These are phyloP conservation scores for Cyclina sinensis DNA, from an alignment of 1,140 invertebrate species.

Conservation along the genomic window DNA sequence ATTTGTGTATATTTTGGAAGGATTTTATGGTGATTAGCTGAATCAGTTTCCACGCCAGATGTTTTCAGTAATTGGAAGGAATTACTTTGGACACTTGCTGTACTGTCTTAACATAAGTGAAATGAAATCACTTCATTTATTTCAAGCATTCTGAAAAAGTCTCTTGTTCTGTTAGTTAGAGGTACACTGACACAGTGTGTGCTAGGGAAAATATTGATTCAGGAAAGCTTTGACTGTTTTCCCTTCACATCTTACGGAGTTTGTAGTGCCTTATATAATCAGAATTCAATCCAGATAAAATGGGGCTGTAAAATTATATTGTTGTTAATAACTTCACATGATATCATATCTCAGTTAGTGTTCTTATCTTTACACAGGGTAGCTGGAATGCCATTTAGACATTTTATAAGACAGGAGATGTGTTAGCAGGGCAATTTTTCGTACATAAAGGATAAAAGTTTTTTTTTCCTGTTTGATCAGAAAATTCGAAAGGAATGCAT, in stretches of 20 bases:
- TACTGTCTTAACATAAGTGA: not conserved
- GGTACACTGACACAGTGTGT: not conserved
- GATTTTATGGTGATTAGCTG: too few species aligned
- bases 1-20: not conserved
- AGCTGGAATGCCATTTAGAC: not conserved
- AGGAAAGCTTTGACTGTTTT: not conserved
- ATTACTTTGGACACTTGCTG: not conserved
- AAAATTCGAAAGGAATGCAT: not conserved
- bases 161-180: too few species aligned
- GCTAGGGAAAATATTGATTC: not conserved
- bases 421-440: not conserved
- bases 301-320: not conserved
- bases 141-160: too few species aligned
- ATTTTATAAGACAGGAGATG: not conserved
- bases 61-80: too few species aligned
- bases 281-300: not conserved
- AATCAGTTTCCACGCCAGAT: too few species aligned
- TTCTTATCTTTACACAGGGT: not conserved
- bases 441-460: not conserved
- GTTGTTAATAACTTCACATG: not conserved
- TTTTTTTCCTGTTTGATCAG: not conserved
- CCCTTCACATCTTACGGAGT: not conserved
- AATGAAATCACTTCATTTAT: not conserved
- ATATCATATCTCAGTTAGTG: conserved; percentile 6
- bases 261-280: conserved; percentile 29